A percentile compares a stretch with the other conserved stretches of the same genome.
Evolutionary conservation across 2,888 invertebrate species (phyloP).

Genomic region (Spatulosminthurus flaviceps): DNA sequence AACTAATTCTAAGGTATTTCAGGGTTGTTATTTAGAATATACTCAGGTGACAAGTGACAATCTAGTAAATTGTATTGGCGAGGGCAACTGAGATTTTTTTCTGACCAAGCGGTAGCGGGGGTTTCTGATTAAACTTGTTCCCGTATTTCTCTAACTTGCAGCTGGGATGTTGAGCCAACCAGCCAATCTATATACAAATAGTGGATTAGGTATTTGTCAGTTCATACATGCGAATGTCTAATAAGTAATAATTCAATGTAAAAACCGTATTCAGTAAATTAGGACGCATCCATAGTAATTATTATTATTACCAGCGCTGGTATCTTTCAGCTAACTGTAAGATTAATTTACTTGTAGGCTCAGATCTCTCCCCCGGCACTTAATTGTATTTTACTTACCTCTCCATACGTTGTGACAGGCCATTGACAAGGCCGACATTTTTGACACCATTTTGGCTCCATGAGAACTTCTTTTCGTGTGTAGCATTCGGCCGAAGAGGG

Average conservation of each 20-base stretch:
- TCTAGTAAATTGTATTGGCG: constrained; percentile 34
- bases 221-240: no score
- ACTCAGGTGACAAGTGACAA: no score
- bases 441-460: constrained; percentile 49
- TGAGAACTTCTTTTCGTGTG: constrained; percentile 41
- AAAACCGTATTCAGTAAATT: no score
- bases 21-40: no score
- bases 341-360: no score
- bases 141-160: constrained; percentile 60
- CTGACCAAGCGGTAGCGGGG: constrained; percentile 52
- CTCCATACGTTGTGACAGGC: constrained; percentile 56
- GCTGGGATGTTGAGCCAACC: constrained; percentile 55
- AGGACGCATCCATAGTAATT: no score
- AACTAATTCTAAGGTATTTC: no score
- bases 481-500: constrained; percentile 47
- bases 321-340: no score
- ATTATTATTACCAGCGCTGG: no score
- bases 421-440: constrained; percentile 57
- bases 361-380: no score
- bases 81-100: constrained; percentile 51
- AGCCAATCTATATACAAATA: constrained; percentile 54
- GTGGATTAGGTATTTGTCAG: background rate
- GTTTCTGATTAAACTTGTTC: constrained; percentile 56
- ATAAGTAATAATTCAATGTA: no score
- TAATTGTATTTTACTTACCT: constrained; percentile 48